Conservation (phyloP, 2,888 invertebrate genomes). For the Mongoloraphidia duomilia region DNA sequence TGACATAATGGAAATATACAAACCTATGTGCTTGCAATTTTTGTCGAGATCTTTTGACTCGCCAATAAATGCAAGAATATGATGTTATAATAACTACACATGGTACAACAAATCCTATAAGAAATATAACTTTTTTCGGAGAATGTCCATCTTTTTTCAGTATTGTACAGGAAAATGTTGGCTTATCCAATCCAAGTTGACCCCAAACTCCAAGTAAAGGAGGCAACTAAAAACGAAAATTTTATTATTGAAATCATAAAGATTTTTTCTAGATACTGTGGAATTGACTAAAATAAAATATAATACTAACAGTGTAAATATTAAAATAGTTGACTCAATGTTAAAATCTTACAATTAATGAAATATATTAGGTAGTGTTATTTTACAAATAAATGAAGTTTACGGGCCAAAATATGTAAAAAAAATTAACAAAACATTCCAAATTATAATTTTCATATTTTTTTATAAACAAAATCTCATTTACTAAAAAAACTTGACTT, state of each 20-base stretch:
- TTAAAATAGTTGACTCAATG: neutral
- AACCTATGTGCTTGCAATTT: conserved; percentile 60
- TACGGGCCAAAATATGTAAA: no score
- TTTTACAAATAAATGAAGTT: no score
- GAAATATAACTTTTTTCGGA: conserved; percentile 72
- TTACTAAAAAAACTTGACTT: no score
- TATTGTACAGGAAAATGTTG: conserved; percentile 82
- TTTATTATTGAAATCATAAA: no score
- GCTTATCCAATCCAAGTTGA: conserved; percentile 59
- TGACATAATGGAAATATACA: conserved; percentile 28
- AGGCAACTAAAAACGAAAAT: conserved; percentile 45
- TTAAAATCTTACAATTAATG: no score
- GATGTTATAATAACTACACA: conserved; percentile 73
- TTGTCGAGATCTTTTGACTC: conserved; percentile 56
- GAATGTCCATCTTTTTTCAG: conserved; percentile 60
- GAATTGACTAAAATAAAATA: no score
- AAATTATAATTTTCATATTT: no score
- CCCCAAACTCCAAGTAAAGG: conserved; percentile 76
- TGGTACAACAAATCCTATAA: conserved; percentile 70
- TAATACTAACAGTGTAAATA: no score
- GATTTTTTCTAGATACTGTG: no score
- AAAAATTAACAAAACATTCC: no score
- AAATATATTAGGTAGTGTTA: no score
- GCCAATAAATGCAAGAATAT: conserved; percentile 75
- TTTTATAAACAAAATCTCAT: no score